These are phyloP conservation scores for Istiophorus platypterus DNA, from an alignment of 2,113 vertebrate species.

Conservation along the genomic window DNA sequence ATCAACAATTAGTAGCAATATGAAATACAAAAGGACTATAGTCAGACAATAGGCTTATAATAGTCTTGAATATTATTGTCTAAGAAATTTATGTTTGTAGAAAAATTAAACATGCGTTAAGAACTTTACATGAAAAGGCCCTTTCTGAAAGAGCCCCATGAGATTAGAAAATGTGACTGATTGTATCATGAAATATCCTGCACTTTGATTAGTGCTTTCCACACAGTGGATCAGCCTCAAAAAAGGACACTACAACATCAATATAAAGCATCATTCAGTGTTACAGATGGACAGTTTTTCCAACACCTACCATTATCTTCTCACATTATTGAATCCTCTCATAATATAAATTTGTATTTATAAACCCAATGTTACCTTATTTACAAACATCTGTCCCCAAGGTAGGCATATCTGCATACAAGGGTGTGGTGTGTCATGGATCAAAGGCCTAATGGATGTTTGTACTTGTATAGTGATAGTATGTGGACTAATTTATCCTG, in stretches of 20 bases:
- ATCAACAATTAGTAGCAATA: not conserved
- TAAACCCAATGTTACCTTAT: not conserved
- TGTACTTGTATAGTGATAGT: slow-evolving; percentile 40
- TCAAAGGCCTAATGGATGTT: slow-evolving; percentile 27
- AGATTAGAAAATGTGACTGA: slow-evolving; percentile 14
- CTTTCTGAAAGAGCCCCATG: not conserved
- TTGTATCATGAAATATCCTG: not conserved
- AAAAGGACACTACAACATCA: not conserved
- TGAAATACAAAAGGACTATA: not conserved
- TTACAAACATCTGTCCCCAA: not conserved
- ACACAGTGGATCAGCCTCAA: not conserved
- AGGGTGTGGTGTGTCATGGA: slow-evolving; percentile 16
- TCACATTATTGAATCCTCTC: not conserved
- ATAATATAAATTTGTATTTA: not conserved
- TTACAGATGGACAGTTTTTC: not conserved
- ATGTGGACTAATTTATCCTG: slow-evolving; percentile 34
- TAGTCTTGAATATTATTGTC: not conserved
- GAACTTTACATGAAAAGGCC: not conserved
- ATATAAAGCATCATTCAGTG: not conserved
- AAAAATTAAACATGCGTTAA: not conserved
- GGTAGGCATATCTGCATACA: slow-evolving; percentile 7
- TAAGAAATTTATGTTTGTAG: not conserved
- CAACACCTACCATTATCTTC: not conserved
- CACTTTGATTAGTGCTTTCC: slow-evolving; percentile 15
- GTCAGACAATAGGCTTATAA: not conserved